Percentiles rank a stretch among this genome's conserved stretches.
These are phyloP conservation scores for Rhadina sibilatrix DNA, from an alignment of 2,113 vertebrate species.

Conservation along the genomic window DNA sequence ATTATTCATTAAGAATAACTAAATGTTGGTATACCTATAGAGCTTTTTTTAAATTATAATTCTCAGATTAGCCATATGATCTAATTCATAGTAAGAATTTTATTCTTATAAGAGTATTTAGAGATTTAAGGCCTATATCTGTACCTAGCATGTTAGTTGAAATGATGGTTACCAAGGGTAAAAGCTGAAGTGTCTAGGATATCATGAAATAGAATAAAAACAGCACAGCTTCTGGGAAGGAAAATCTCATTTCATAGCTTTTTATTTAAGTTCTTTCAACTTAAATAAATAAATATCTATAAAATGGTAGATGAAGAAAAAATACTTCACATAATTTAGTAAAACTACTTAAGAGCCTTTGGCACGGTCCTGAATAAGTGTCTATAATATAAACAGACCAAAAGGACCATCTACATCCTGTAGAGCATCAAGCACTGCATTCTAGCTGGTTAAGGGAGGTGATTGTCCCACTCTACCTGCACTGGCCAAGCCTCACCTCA, in stretches of 20 bases:
- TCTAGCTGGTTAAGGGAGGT: accelerated
- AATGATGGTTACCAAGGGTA: neutral
- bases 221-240: neutral
- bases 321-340: neutral
- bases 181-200: neutral
- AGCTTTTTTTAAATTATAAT: neutral
- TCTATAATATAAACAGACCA: neutral
- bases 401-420: neutral
- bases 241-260: neutral
- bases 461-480: neutral
- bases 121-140: neutral
- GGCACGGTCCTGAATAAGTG: neutral
- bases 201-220: neutral
- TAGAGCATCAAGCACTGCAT: neutral
- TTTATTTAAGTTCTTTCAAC: neutral
- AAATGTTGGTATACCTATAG: neutral
- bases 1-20: neutral
- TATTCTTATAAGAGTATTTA: neutral
- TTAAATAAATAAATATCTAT: neutral
- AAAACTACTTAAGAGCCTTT: neutral
- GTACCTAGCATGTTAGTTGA: neutral
- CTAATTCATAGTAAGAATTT: neutral
- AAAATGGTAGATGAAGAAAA: neutral
- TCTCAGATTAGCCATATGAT: neutral
- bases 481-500: neutral